Evolutionary conservation across 2,797 vertebrate genomes (phyloP).

Genomic region (Momotus momota): DNA sequence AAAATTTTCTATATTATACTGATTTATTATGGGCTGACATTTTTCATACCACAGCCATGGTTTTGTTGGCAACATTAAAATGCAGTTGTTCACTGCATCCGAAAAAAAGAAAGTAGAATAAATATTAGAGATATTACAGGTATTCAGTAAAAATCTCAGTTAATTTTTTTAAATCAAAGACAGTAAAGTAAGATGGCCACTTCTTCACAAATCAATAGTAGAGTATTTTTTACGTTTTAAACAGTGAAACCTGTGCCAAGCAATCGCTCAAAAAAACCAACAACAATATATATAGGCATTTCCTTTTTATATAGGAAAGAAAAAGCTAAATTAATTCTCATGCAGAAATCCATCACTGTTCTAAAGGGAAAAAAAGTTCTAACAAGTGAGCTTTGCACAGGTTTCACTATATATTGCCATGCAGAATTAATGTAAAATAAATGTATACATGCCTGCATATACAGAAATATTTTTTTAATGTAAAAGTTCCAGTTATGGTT

Average conservation of each 20-base stretch:
- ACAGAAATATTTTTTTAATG: neutral
- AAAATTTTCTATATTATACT: neutral
- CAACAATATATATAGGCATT: neutral
- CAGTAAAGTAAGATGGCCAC: slow-evolving; percentile 15
- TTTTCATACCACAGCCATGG: neutral
- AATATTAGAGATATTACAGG: neutral
- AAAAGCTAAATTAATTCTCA: neutral
- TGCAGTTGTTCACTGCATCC: neutral
- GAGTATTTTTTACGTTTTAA: neutral
- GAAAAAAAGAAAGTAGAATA: neutral
- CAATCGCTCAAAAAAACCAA: neutral
- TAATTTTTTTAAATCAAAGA: neutral
- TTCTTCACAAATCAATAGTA: neutral
- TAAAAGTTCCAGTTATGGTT: neutral
- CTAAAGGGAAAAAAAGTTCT: neutral
- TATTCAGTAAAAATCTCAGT: neutral
- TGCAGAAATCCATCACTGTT: neutral
- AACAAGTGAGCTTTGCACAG: neutral
- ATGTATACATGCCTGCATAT: slow-evolving; percentile 71
- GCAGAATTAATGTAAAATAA: slow-evolving; percentile 13
- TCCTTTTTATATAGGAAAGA: neutral
- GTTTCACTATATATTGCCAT: neutral
- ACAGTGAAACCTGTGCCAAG: neutral
- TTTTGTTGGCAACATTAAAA: neutral
- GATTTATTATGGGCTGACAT: neutral